These are phyloP conservation scores for Trachelus tabidus DNA, from an alignment of 2,888 invertebrate species.

Conservation along the genomic window DNA sequence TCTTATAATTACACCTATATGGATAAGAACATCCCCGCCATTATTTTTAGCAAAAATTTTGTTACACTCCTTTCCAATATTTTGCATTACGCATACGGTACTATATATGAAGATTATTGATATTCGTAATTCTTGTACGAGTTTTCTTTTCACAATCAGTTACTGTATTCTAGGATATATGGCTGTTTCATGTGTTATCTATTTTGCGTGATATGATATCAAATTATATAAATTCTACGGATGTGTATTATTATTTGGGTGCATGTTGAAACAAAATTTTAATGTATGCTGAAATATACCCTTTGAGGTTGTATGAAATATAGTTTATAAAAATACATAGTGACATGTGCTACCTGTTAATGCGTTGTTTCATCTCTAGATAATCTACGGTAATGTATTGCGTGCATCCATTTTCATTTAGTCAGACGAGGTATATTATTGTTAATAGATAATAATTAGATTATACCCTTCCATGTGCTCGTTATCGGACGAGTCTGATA, in stretches of 20 bases:
- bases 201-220: background rate
- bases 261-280: background rate
- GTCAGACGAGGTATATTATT: too few species aligned
- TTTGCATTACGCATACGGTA: conserved; percentile 39
- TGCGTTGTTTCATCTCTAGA: too few species aligned
- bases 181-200: conserved; percentile 9
- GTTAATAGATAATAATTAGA: too few species aligned
- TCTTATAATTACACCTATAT: conserved; percentile 42
- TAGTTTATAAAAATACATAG: background rate
- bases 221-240: background rate
- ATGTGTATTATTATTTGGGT: background rate
- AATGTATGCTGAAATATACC: background rate
- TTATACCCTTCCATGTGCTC: too few species aligned
- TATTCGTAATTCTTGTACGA: conserved; percentile 7
- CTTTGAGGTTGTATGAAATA: background rate
- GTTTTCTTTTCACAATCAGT: conserved; percentile 15
- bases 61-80: conserved; percentile 36
- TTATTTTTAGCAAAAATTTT: conserved; percentile 26
- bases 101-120: conserved; percentile 35
- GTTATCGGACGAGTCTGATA: too few species aligned
- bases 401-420: too few species aligned
- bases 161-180: conserved; percentile 26
- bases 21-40: conserved; percentile 42
- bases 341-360: background rate
- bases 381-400: too few species aligned